phyloP scores from a whole-genome alignment of 2,888 invertebrate genomes.

The Archips xylosteana region DNA sequence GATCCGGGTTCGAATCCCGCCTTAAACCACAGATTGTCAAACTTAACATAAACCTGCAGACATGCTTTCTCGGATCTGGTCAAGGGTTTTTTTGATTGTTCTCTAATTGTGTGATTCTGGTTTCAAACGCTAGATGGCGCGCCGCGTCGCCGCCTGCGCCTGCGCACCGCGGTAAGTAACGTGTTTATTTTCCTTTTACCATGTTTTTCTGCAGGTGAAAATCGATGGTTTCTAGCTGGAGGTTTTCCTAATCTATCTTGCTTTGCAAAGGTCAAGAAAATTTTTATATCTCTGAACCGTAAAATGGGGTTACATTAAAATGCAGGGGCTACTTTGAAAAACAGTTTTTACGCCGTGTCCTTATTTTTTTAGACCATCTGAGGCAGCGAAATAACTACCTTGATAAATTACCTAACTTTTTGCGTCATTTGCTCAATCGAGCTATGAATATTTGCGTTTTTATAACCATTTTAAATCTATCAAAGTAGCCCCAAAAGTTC shows the following conservation, averaged over 20 bases:
- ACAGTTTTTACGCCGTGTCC: too few species aligned
- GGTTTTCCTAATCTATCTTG: constrained; percentile 21
- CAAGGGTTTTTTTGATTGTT: constrained; percentile 41
- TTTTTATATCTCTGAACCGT: too few species aligned
- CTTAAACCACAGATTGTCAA: background rate
- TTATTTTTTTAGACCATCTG: too few species aligned
- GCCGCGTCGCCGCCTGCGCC: constrained; percentile 56
- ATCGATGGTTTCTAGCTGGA: background rate
- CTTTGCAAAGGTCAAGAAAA: too few species aligned
- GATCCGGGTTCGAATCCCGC: background rate
- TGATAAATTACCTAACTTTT: too few species aligned
- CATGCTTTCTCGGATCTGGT: constrained; percentile 3
- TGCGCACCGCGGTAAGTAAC: constrained; percentile 72
- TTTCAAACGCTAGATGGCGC: constrained; percentile 77
- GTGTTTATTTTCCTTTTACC: constrained; percentile 44
- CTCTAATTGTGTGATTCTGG: constrained; percentile 81
- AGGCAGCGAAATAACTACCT: too few species aligned
- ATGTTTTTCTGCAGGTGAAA: constrained; percentile 48
- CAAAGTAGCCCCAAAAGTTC: too few species aligned
- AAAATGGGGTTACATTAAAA: too few species aligned
- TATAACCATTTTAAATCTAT: too few species aligned
- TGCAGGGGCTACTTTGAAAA: too few species aligned
- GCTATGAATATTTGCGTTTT: too few species aligned
- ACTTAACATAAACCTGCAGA: constrained; percentile 8
- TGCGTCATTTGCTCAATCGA: too few species aligned